Evolutionary conservation across 2,113 vertebrate genomes (phyloP), one percentile per base, ranked within the genome.

Genomic region (Pungitius pungitius): DNA sequence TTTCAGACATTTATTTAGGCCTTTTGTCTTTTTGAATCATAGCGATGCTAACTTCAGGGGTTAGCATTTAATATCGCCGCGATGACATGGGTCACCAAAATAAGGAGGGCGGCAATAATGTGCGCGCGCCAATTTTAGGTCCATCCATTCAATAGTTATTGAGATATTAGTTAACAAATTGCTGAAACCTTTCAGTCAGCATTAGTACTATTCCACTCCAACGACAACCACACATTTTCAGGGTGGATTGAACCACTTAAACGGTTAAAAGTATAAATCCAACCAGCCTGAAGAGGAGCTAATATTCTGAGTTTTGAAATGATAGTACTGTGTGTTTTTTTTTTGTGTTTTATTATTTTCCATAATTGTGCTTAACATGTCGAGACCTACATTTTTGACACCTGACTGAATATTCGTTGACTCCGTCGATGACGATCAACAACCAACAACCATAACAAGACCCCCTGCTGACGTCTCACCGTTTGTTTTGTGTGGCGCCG

Each of bases 351-450:
- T 27, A 40, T 43, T 2, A 67, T 69, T 54, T 69, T 74, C 55
- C 72, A 59, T 76, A 42, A 69, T 43, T 49, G 30, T 54, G 35
- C 30, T 70, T 77, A 66, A 47, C 49, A 26, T 58, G 26, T 26
- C 26, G 52, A 66, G 60, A 55, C n/a, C 75, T 65, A 51, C 65
- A 77, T 73, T 76, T 43, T 73, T 64, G 51, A 58, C 83, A 87
- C 81, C 77, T 79, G 83, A 71, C 67, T 39, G 26, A 77, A 69
- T 78, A 82, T 67, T 76, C 49, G 66, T 64, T 9, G 77, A 83
- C 63, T 85, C 80, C 80, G 80, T 72, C 70, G 62, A 82, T 81
- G 82, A 82, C 72, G 79, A 86, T 87, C 80, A 83, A 64, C 62
- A 77, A 45, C 68, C 42, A 83, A 64, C 62, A 75, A 45, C 68